Evolutionary conservation across 2,888 invertebrate species (phyloP), one percentile per base, ranked within the genome.

Genomic region (Napeogenes sylphis): DNA sequence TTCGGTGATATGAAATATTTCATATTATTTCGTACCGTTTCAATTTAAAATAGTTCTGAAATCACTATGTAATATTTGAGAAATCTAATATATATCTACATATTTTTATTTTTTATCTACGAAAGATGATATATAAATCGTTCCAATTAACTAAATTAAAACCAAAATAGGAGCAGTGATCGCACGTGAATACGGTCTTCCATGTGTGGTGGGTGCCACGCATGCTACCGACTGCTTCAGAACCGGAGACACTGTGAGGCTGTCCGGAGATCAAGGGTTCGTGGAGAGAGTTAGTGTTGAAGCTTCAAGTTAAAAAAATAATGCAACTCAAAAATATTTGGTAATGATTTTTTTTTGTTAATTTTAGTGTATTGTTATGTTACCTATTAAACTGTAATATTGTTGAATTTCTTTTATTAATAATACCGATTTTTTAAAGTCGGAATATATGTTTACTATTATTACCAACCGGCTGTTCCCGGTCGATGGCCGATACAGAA

Each of bases 111-210:
- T 12, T 42, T 42, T 42, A 42, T 42, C 3, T 42, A 42, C 4
- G 8, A 21, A 30, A 30, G 30, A 51, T 42, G 45, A 58, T 14
- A 14, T 53, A 53, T 21, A 42, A 30, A 5, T n/a, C n/a, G n/a
- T 32, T 46, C 12, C 56, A 51, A 35, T 45, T 73, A 46, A 5
- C 8, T 38, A 38, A 38, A 6, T 6, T 3, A 38, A 6, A 38
- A 38, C 38, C 2, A n/a, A 51, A 72, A 8, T 73, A 95, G 95
- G 96, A 57, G 96, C 96, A 45, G 96, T 96, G 0, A 94, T 96
- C 54, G 96, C 96, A 1, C 89, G 96, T 67, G 96, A 96, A 82
- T 96, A 95, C 79, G 96, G 96, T 0, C 79, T 97, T 47, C 96
- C 96, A 0, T 96, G 96, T 76, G 92, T 97, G 42, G 94, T 96